Evolutionary conservation across 1,140 invertebrate genomes (phyloP).

Genomic region (Drosophila ananassae): DNA sequence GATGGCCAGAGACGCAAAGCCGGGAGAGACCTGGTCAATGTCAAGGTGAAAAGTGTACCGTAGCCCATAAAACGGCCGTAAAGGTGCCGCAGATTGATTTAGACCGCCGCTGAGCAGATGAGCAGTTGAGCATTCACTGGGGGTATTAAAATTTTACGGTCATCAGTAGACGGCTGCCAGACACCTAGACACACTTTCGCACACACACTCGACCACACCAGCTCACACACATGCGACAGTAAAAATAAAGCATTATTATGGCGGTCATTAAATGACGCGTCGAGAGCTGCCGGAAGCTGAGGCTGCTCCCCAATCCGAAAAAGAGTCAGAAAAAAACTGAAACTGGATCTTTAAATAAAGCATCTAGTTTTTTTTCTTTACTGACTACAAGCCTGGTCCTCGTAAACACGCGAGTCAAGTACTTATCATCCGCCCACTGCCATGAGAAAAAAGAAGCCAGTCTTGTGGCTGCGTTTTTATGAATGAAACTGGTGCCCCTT

Average conservation of each 20-base stretch:
- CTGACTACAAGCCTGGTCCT: constrained; percentile 7
- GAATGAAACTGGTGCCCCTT: constrained; percentile 55
- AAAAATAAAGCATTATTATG: constrained; percentile 82
- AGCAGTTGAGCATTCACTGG: constrained; percentile 32
- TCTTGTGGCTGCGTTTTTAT: constrained; percentile 62
- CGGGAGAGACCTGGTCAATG: constrained; percentile 56
- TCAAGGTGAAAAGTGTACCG: constrained; percentile 79
- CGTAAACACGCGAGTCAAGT: constrained; percentile 59
- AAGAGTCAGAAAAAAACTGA: background rate
- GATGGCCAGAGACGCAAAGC: constrained; percentile 3
- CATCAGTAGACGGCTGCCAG: constrained; percentile 69
- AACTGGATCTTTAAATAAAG: background rate
- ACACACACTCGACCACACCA: constrained; percentile 28
- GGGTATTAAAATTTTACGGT: constrained; percentile 79
- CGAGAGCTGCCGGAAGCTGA: constrained; percentile 73
- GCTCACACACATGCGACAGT: constrained; percentile 64
- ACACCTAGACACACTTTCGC: constrained; percentile 65
- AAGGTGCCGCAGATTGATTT: constrained; percentile 77
- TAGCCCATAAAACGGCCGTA: constrained; percentile 72
- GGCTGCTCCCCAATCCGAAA: constrained; percentile 13
- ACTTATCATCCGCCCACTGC: constrained; percentile 8
- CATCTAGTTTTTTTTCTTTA: constrained; percentile 4
- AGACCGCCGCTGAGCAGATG: constrained; percentile 28
- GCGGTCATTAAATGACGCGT: constrained; percentile 66
- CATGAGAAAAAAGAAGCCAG: constrained; percentile 4